These are phyloP conservation scores for Thalpophila matura DNA, from an alignment of 2,888 invertebrate species.

Conservation along the genomic window DNA sequence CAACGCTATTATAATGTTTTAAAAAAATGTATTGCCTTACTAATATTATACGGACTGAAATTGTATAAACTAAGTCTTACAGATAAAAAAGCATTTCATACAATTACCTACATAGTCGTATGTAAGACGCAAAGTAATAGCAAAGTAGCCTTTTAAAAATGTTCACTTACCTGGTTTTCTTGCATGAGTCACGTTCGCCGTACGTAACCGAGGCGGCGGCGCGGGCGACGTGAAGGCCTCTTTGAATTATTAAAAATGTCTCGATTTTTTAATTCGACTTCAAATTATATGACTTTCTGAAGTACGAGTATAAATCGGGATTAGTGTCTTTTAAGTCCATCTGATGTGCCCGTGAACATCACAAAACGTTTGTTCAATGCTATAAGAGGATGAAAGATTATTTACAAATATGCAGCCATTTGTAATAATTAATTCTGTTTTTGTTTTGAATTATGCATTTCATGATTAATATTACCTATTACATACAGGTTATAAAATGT, in stretches of 20 bases:
- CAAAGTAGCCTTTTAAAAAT: conserved; percentile 38
- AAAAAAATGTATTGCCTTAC: no score
- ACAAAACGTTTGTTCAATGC: conserved; percentile 85
- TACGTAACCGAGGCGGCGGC: conserved; percentile 51
- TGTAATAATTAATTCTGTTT: conserved; percentile 70
- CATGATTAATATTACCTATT: conserved; percentile 36
- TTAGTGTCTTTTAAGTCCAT: conserved; percentile 84
- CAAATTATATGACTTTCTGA: conserved; percentile 85
- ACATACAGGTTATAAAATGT: conserved; percentile 38
- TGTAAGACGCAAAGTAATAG: conserved; percentile 1
- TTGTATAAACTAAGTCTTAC: not conserved
- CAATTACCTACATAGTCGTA: not conserved
- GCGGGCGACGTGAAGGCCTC: conserved; percentile 66
- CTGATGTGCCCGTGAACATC: conserved; percentile 77
- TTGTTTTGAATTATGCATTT: conserved; percentile 50
- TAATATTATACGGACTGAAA: no score
- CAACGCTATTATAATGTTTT: no score
- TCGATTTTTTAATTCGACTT: conserved; percentile 83
- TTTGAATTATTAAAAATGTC: conserved; percentile 80
- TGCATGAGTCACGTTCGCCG: conserved; percentile 67
- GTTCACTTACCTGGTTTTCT: conserved; percentile 62
- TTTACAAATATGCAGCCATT: conserved; percentile 70
- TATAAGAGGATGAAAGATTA: conserved; percentile 79
- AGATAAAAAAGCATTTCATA: not conserved
- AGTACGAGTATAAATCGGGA: conserved; percentile 80